These are phyloP conservation scores for Mustela erminea DNA, from an alignment of 2,797 vertebrate genomes.

Conservation along the genomic window DNA sequence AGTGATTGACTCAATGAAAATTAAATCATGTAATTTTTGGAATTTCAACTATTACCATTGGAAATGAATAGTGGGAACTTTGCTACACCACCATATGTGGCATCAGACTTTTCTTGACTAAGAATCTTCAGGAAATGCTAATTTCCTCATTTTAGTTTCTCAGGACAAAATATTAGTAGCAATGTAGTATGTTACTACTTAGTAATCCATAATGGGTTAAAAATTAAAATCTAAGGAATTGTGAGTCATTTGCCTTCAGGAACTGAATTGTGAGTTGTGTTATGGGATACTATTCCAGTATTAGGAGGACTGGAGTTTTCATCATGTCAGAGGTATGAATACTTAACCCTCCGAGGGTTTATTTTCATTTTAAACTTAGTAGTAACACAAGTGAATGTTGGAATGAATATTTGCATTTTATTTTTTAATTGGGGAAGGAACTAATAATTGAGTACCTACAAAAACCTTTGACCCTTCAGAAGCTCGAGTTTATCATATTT, in stretches of 20 bases:
- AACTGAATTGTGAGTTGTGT: not conserved
- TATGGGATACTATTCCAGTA: not conserved
- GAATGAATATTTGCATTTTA: not conserved
- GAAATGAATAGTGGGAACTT: not conserved
- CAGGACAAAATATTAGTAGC: conserved; percentile 2
- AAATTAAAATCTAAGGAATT: conserved; percentile 41
- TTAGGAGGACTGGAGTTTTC: conserved; percentile 25
- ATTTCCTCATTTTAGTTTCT: conserved; percentile 48
- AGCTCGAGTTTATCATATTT: not conserved
- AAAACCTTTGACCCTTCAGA: not conserved
- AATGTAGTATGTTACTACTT: conserved; percentile 47
- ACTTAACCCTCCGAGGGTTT: not conserved
- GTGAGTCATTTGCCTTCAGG: not conserved
- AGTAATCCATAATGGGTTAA: conserved; percentile 30
- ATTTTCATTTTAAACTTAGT: conserved; percentile 40
- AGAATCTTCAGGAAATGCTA: conserved; percentile 7
- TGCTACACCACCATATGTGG: not conserved
- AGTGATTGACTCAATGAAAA: conserved; percentile 41
- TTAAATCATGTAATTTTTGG: conserved; percentile 11
- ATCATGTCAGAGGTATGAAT: not conserved
- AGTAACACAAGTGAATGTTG: not conserved
- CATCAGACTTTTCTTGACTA: conserved; percentile 12
- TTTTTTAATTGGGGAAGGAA: conserved; percentile 33
- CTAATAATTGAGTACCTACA: not conserved
- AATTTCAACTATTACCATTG: not conserved